phyloP scores from a whole-genome alignment of 2,888 invertebrate species.

The Lithodes maja region DNA sequence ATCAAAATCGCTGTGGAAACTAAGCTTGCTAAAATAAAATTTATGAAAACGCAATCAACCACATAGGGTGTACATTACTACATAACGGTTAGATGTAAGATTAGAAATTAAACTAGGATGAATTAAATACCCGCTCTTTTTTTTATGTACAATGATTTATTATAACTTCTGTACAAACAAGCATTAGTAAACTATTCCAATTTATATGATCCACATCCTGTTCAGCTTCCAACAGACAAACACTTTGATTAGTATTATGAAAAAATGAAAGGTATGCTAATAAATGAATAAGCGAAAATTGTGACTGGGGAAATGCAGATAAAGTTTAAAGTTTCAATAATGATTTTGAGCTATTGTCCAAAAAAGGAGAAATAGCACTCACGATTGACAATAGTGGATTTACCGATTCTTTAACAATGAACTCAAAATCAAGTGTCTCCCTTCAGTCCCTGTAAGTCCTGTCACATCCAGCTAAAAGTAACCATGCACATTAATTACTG shows the following conservation, averaged over 20 bases:
- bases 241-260: slow-evolving; percentile 25
- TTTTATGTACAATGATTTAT: slow-evolving; percentile 65
- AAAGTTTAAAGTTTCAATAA: slow-evolving; percentile 3
- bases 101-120: background rate
- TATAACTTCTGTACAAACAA: slow-evolving; percentile 67
- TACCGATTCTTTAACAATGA: background rate
- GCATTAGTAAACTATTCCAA: slow-evolving; percentile 54
- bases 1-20: no score
- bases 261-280: slow-evolving; percentile 20
- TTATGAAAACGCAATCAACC: no score
- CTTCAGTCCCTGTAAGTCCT: slow-evolving; percentile 7
- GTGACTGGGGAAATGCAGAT: slow-evolving; percentile 27
- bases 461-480: slow-evolving; percentile 52
- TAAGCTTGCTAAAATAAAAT: no score
- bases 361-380: slow-evolving; percentile 11
- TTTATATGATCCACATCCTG: slow-evolving; percentile 51
- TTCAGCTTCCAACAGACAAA: slow-evolving; percentile 61
- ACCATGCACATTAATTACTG: background rate
- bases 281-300: slow-evolving; percentile 26
- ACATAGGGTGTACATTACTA: no score
- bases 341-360: slow-evolving; percentile 24
- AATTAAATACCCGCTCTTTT: background rate
- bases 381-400: slow-evolving; percentile 3
- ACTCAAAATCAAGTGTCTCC: slow-evolving; percentile 26
- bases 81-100: no score